Conservation (phyloP, 64 coral and sea anemone genomes). For the Exaiptasia diaphana region DNA sequence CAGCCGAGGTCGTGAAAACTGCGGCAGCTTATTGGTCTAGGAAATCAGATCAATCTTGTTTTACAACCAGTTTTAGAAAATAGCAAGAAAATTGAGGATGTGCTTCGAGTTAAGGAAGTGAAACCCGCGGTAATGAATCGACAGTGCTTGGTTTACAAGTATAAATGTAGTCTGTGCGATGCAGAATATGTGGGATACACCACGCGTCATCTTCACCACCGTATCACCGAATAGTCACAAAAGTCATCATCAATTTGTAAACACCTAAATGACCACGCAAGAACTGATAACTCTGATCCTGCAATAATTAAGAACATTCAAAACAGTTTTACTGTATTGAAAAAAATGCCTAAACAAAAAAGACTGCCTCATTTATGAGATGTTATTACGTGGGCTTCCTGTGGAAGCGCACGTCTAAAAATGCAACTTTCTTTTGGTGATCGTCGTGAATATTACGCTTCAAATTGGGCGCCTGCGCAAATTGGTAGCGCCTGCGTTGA, state of each 20-base stretch:
- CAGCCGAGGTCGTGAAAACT: conserved; percentile 25
- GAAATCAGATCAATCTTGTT: conserved; percentile 52
- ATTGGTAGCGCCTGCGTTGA: too few relatives aligned
- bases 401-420: too few relatives aligned
- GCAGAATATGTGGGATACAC: conserved; percentile 24
- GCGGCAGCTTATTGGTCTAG: conserved; percentile 33
- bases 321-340: not conserved
- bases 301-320: not conserved
- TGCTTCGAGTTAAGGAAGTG: conserved; percentile 19
- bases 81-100: conserved; percentile 54
- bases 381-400: too few relatives aligned
- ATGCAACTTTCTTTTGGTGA: too few relatives aligned
- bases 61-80: conserved; percentile 39
- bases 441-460: too few relatives aligned
- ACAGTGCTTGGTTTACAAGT: conserved; percentile 47
- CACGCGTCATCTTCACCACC: too few relatives aligned
- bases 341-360: too few relatives aligned
- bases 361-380: too few relatives aligned
- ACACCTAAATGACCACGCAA: not conserved
- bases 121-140: conserved; percentile 40
- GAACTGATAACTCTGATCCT: not conserved
- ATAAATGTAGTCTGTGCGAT: conserved; percentile 51
- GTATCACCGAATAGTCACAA: too few relatives aligned
- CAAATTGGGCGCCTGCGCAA: too few relatives aligned
- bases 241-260: not conserved